Base-by-base conservation (phyloP, 1,140 invertebrate genomes). In the Drosophila arawakana region DNA sequence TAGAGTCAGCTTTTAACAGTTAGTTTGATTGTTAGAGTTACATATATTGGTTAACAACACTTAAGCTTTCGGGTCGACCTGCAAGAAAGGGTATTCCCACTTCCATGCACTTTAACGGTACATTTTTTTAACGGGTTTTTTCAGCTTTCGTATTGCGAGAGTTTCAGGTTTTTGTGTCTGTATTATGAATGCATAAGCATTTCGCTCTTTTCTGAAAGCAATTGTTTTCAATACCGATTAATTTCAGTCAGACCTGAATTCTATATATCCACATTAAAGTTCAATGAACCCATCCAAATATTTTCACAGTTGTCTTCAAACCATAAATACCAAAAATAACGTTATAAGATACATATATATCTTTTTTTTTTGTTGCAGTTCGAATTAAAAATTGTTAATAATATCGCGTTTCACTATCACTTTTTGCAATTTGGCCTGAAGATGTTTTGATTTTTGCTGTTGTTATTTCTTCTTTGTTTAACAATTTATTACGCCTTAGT, bases 361-460 rank as follows among this genome's bases (percentile, higher is more conserved):
- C 18, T 21, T 21, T 21, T 41, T 41, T 41, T 11, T 10, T 62
- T 10, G 44, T 30, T 30, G 18, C 15, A 43, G 35, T 5, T 49
- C 65, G 39, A 63, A 69, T 63, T 35, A n/a, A 66, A 30, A 65
- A 78, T 39, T 61, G 15, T 35, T 52, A 11, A 52, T 52, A 34
- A 61, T 61, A 63, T 47, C 41, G 35, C 39, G 34, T 41, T 41
- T 15, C 35, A 59, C 77, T 73, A 58, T 76, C 58, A 68, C 78
- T 81, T 81, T 73, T 80, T 41, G 47, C 63, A 79, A 68, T 72
- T 61, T 62, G 50, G 66, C 58, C 72, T 74, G 50, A 41, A 69
- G 46, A 62, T 59, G 35, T 8, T 61, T 65, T 43, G 35, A 25
- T 41, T n/a, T 47, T 74, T 73, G 41, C 73, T 57, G 21, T 59